Percentiles rank a stretch among this genome's conserved stretches.
Conservation (phyloP, 2,888 invertebrate species). For the Phyllotreta cruciferae region DNA sequence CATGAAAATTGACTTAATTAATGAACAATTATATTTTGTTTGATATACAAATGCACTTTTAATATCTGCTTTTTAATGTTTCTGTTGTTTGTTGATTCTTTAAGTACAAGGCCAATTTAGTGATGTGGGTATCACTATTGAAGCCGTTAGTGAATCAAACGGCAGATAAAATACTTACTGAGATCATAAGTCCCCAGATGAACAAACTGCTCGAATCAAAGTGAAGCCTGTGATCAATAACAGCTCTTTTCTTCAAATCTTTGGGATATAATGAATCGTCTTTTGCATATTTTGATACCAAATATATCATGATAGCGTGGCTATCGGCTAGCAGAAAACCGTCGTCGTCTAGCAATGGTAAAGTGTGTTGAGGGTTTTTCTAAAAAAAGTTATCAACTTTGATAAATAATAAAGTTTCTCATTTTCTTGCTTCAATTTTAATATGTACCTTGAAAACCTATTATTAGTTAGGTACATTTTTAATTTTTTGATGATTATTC, state of each 20-base stretch:
- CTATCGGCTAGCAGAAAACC: constrained; percentile 62
- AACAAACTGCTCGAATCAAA: constrained; percentile 57
- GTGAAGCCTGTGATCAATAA: constrained; percentile 63
- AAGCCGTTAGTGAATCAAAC: not conserved
- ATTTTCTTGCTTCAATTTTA: not conserved
- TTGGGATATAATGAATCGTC: constrained; percentile 63
- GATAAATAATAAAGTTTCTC: not conserved
- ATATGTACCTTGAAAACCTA: no score
- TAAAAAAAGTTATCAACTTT: constrained; percentile 28
- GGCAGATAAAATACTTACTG: constrained; percentile 40
- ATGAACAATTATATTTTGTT: no score
- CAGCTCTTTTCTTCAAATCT: constrained; percentile 61
- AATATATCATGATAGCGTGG: constrained; percentile 61
- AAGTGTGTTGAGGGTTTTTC: constrained; percentile 61
- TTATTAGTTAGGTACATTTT: no score
- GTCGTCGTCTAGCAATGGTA: constrained; percentile 65
- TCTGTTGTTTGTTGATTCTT: constrained; percentile 4
- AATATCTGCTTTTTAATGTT: not conserved
- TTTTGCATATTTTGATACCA: constrained; percentile 64
- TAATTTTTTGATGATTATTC: no score
- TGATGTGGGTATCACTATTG: not conserved
- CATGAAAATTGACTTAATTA: no score
- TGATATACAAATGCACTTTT: not conserved
- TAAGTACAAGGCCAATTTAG: not conserved
- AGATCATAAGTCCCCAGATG: constrained; percentile 44